Evolutionary conservation across 2,113 vertebrate genomes (phyloP).

Genomic region (Vulpes vulpes): DNA sequence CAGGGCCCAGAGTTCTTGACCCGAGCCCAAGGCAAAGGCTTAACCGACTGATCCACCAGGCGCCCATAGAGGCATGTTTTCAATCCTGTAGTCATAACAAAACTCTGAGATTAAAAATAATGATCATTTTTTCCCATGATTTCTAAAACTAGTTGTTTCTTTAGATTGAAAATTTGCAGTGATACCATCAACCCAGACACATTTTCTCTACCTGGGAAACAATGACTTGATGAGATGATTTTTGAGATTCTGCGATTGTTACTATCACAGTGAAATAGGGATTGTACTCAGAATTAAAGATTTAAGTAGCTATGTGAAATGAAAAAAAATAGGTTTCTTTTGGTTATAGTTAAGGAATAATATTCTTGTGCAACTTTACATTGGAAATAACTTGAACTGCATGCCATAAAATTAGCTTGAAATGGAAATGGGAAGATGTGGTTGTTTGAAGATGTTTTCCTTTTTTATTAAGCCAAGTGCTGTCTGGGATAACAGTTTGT

Average conservation of each 20-base stretch:
- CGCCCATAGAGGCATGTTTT: neutral
- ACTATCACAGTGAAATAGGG: neutral
- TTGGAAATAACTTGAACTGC: constrained; percentile 51
- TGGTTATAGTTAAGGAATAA: neutral
- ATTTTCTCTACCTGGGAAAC: neutral
- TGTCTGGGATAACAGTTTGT: constrained; percentile 52
- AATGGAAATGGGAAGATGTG: constrained; percentile 43
- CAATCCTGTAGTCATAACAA: neutral
- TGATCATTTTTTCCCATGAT: neutral
- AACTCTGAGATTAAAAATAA: neutral
- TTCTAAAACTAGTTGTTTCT: neutral
- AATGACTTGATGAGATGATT: neutral
- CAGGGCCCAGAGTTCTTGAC: no score
- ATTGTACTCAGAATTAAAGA: neutral
- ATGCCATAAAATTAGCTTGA: constrained; percentile 65
- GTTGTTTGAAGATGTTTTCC: constrained; percentile 4
- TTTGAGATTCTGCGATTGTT: neutral
- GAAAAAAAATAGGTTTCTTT: constrained; percentile 2
- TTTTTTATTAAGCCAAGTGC: constrained; percentile 51
- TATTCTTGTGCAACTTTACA: constrained; percentile 23
- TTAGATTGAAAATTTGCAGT: neutral
- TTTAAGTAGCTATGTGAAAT: neutral
- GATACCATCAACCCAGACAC: neutral
- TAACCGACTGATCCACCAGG: no score
- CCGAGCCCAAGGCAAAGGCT: no score